Evolutionary conservation across 2,113 vertebrate genomes (phyloP), one percentile per base, ranked within the genome.

Genomic region (Dermatemys mawii): DNA sequence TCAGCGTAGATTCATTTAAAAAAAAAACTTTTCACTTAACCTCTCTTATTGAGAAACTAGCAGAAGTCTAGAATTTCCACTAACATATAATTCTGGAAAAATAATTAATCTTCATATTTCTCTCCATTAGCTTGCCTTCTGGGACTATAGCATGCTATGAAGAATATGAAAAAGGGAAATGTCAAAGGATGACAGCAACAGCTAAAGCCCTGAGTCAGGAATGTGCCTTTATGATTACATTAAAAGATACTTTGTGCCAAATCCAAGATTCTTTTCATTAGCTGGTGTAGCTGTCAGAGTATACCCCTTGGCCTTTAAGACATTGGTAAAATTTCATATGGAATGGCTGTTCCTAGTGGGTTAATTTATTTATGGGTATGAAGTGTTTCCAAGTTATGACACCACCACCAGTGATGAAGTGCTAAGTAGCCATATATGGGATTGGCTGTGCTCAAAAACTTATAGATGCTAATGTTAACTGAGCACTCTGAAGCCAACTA

Each of bases 71-170:
- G 82, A 94, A 75, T 91, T 92, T 89, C 90, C 50, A 89, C 84
- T 89, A 89, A 94, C 85, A 16, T 79, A 32, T 54, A 75, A 91
- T 94, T 78, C 81, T 97, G 94, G 89, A 97, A 96, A 96, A 96
- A 57, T 76, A 88, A 63, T 91, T 89, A 88, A 80, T 78, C 48
- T 97, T 91, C 35, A 1, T 91, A 78, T 89, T 92, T 89, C 83
- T 90, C 83, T 92, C 48, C 55, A 87, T 95, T 83, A 91, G 76
- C 70, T 93, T 95, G 88, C 22, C 88, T 88, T 88, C 44, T 96
- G 96, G 92, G 88, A 93, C 85, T 93, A 46, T 41, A 87, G 4
- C 16, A 1, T 79, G 70, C 83, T 90, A 24, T 93, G 86, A 92
- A 84, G 78, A 87, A 73, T 73, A 3, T 13, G 83, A 87, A 95